phyloP scores from a whole-genome alignment of 92 coral and sea anemone genomes.

The Desmophyllum pertusum region DNA sequence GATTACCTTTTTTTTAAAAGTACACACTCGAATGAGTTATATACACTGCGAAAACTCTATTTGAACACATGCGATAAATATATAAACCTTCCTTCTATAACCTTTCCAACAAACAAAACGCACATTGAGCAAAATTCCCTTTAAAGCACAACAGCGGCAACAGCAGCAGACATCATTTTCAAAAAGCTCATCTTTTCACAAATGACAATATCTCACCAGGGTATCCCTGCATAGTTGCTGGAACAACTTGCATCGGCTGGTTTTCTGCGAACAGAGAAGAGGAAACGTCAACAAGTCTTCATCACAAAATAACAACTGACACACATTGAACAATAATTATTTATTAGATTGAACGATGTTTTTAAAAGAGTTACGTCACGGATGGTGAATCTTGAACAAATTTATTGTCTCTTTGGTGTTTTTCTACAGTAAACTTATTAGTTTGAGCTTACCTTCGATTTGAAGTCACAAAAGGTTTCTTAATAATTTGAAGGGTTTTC shows the following conservation, averaged over 20 bases:
- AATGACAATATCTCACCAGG: conserved; percentile 45
- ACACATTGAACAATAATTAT: neutral
- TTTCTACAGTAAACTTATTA: too few species aligned
- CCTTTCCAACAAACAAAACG: neutral
- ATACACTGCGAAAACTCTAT: neutral
- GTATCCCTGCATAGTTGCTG: conserved; percentile 36
- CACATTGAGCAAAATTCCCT: neutral
- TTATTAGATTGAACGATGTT: neutral
- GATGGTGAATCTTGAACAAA: too few species aligned
- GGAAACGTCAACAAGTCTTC: neutral
- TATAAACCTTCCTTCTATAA: too few species aligned
- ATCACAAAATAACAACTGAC: neutral
- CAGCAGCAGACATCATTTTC: conserved; percentile 40
- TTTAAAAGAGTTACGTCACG: too few species aligned
- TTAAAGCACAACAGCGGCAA: neutral
- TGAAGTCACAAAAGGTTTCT: too few species aligned
- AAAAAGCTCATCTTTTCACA: conserved; percentile 25
- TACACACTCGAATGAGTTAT: neutral
- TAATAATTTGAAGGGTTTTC: too few species aligned
- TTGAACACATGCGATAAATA: too few species aligned
- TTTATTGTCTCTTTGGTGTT: too few species aligned
- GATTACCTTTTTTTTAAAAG: neutral
- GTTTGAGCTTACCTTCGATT: too few species aligned
- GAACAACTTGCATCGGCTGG: conserved; percentile 52
- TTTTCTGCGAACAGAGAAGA: conserved; percentile 12